Evolutionary conservation across 2,113 vertebrate species (phyloP).

Genomic region (Gadus macrocephalus): DNA sequence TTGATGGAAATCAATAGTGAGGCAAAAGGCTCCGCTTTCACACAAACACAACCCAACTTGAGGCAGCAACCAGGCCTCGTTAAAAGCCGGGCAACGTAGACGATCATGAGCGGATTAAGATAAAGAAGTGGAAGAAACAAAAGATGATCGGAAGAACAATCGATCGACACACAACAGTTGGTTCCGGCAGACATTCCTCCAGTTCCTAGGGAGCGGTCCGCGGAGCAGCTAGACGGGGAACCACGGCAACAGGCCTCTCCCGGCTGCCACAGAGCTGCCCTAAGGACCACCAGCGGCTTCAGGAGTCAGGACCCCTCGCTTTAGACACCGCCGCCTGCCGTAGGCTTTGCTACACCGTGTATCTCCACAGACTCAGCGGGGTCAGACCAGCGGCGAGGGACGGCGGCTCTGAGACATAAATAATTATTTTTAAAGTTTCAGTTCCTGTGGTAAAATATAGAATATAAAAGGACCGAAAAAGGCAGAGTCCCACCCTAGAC

Average conservation of each 20-base stretch:
- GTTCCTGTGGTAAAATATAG: no score
- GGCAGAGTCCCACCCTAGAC: not conserved
- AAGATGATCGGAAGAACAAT: constrained; percentile 41
- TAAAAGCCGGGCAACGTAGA: not conserved
- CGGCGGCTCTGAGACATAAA: no score
- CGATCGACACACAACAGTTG: constrained; percentile 27
- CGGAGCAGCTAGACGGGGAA: constrained; percentile 37
- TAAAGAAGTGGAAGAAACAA: constrained; percentile 36
- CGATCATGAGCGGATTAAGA: not conserved
- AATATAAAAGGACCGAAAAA: not conserved
- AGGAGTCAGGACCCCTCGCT: not conserved
- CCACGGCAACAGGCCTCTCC: constrained; percentile 59
- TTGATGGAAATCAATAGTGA: constrained; percentile 20
- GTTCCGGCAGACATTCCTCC: constrained; percentile 41
- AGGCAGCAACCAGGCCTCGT: not conserved
- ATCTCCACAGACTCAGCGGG: no score
- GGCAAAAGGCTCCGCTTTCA: constrained; percentile 42
- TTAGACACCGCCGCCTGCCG: no score
- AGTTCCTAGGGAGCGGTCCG: constrained; percentile 42
- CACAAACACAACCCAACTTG: constrained; percentile 21
- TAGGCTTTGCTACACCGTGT: no score
- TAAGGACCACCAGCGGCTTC: constrained; percentile 39
- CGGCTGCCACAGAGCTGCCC: constrained; percentile 47
- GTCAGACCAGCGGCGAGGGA: no score
- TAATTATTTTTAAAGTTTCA: no score